phyloP scores from a whole-genome alignment of 2,888 invertebrate genomes.

The Leucophenga montana region DNA sequence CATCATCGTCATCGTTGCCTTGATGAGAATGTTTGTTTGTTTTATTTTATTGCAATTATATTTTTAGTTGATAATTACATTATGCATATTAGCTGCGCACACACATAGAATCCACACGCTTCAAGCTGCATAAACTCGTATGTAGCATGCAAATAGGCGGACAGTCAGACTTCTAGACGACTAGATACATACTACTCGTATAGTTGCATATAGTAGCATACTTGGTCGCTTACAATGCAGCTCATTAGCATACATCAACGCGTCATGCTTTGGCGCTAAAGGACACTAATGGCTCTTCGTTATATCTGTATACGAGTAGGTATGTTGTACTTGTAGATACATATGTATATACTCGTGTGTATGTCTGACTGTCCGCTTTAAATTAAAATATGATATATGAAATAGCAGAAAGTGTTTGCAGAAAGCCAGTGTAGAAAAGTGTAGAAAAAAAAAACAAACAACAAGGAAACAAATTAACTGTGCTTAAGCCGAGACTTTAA shows the following conservation, averaged over 20 bases:
- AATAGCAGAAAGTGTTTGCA: slow-evolving; percentile 35
- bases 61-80: slow-evolving; percentile 70
- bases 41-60: slow-evolving; percentile 62
- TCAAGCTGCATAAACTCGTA: slow-evolving; percentile 37
- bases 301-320: slow-evolving; percentile 30
- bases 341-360: not conserved
- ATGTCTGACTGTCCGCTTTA: slow-evolving; percentile 51
- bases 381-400: slow-evolving; percentile 64
- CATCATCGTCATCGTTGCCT: not conserved
- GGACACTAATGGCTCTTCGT: slow-evolving; percentile 27
- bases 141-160: not conserved
- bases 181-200: no score
- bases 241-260: slow-evolving; percentile 67
- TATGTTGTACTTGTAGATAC: not conserved
- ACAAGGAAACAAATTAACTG: not conserved
- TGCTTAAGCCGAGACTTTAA: slow-evolving; percentile 18
- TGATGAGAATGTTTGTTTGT: slow-evolving; percentile 15
- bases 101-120: not conserved
- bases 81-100: slow-evolving; percentile 67
- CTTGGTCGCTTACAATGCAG: slow-evolving; percentile 52
- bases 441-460: slow-evolving; percentile 25
- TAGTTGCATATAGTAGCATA: no score
- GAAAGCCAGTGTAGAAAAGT: slow-evolving; percentile 40
- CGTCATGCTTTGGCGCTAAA: slow-evolving; percentile 53
- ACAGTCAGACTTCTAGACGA: not conserved